Evolutionary conservation across 2,797 vertebrate species (phyloP).

Genomic region (Salarias fasciatus): DNA sequence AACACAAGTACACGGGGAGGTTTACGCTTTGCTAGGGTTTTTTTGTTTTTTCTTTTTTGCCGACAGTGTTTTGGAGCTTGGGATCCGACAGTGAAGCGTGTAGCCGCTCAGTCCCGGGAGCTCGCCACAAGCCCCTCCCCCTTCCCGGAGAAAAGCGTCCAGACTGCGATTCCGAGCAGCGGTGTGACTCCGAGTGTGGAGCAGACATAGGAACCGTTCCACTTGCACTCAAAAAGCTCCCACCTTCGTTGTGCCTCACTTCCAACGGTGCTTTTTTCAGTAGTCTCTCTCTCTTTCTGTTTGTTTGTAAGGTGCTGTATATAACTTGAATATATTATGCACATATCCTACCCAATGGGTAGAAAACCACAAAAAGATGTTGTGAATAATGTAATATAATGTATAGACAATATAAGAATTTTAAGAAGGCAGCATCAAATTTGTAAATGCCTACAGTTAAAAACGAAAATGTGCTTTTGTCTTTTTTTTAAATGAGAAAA

Average conservation of each 20-base stretch:
- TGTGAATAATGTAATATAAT: conserved; percentile 98
- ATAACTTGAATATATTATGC: conserved; percentile 97
- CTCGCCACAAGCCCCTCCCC: background rate
- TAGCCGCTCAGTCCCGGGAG: too few relatives aligned
- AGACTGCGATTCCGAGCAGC: conserved; percentile 57
- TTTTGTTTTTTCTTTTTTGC: too few relatives aligned
- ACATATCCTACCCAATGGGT: conserved; percentile 99
- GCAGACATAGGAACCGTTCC: conserved; percentile 85
- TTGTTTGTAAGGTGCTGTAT: conserved; percentile 95
- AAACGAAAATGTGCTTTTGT: conserved; percentile 78
- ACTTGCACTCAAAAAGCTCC: conserved; percentile 85
- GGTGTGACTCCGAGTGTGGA: conserved; percentile 66
- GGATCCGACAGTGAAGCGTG: too few relatives aligned
- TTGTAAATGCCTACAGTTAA: conserved; percentile 91
- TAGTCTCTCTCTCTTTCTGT: conserved; percentile 84
- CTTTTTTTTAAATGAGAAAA: conserved; percentile 86
- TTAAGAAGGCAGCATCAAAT: conserved; percentile 92
- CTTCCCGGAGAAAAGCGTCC: conserved; percentile 20
- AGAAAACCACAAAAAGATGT: conserved; percentile 87
- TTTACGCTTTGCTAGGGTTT: too few relatives aligned
- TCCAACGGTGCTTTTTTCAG: conserved; percentile 95
- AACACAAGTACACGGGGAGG: conserved; percentile 8
- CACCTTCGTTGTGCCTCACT: conserved; percentile 95
- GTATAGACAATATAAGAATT: conserved; percentile 92
- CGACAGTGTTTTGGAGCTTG: too few relatives aligned